A percentile compares a stretch with the other conserved stretches of the same genome.
These are phyloP conservation scores for Leuciscus waleckii DNA, from an alignment of 2,797 vertebrate genomes.

Conservation along the genomic window DNA sequence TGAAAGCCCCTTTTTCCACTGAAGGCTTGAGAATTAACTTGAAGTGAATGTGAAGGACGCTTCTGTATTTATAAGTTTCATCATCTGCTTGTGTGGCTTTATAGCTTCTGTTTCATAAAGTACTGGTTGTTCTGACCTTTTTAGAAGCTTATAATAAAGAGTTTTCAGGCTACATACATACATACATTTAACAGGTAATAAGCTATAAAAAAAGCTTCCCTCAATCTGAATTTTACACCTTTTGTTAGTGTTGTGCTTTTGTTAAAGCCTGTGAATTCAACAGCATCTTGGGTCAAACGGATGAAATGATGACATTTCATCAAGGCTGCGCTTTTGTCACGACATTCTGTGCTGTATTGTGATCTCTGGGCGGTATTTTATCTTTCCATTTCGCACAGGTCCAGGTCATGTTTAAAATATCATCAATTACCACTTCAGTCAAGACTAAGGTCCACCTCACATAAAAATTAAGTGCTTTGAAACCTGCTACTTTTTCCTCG, in stretches of 20 bases:
- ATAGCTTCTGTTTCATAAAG: not conserved
- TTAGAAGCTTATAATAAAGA: not conserved
- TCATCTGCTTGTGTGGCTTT: constrained; percentile 37
- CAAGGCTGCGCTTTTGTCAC: constrained; percentile 17
- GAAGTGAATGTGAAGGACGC: constrained; percentile 64
- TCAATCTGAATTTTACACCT: constrained; percentile 11
- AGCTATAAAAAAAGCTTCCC: not conserved
- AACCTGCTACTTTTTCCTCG: constrained; percentile 41
- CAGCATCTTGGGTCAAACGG: constrained; percentile 8
- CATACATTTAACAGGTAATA: constrained; percentile 15
- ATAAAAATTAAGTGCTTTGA: constrained; percentile 54
- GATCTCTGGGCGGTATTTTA: constrained; percentile 30
- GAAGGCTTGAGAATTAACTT: constrained; percentile 52
- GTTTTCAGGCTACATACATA: not conserved
- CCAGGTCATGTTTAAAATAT: constrained; percentile 58
- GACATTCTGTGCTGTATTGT: constrained; percentile 15
- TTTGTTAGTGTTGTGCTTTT: constrained; percentile 20
- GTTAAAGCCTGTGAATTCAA: constrained; percentile 17
- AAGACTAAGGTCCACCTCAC: constrained; percentile 37
- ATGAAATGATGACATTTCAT: constrained; percentile 27
- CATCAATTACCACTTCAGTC: constrained; percentile 53
- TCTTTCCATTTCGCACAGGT: constrained; percentile 39
- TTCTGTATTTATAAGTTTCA: constrained; percentile 46
- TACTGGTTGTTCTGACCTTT: constrained; percentile 3
- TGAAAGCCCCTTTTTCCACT: constrained; percentile 53